A percentile compares a stretch with the other conserved stretches of the same genome.
phyloP scores from a whole-genome alignment of 2,888 invertebrate genomes.

The Uropetala carovei region DNA sequence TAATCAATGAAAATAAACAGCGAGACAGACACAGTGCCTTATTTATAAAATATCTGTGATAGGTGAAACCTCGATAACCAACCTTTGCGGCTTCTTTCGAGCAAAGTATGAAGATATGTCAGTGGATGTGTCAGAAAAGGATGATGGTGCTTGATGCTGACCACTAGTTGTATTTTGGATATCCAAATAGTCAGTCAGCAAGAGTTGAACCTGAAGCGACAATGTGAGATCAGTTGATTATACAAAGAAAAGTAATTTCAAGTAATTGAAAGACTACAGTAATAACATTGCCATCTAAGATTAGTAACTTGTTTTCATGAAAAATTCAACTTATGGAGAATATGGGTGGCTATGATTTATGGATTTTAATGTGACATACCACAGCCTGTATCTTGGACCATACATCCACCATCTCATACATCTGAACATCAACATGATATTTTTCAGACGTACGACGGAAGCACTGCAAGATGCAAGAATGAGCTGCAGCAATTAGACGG shows the following conservation, averaged over 20 bases:
- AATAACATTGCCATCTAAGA: too few relatives aligned
- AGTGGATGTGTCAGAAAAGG: conserved; percentile 70
- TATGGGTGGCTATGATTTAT: background rate
- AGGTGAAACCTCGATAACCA: conserved; percentile 64
- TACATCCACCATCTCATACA: conserved; percentile 87
- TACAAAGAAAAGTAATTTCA: background rate
- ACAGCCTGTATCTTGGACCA: conserved; percentile 94
- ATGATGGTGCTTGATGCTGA: conserved; percentile 76
- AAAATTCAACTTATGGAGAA: too few relatives aligned
- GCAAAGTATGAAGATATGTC: conserved; percentile 76
- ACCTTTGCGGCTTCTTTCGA: conserved; percentile 75
- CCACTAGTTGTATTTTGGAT: conserved; percentile 87
- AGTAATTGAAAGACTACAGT: too few relatives aligned
- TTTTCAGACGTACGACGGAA: conserved; percentile 80
- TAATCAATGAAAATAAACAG: too few relatives aligned
- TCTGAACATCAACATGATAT: conserved; percentile 77
- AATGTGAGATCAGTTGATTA: background rate
- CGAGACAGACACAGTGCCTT: too few relatives aligned
- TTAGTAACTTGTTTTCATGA: too few relatives aligned
- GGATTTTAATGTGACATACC: conserved; percentile 77
- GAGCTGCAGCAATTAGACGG: conserved; percentile 87
- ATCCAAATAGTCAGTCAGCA: conserved; percentile 91
- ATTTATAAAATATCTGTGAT: too few relatives aligned
- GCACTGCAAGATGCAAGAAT: conserved; percentile 82
- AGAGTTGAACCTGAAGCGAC: conserved; percentile 83